Evolutionary conservation across 2,797 vertebrate species (phyloP).

Genomic region (Enteromius treurensis): DNA sequence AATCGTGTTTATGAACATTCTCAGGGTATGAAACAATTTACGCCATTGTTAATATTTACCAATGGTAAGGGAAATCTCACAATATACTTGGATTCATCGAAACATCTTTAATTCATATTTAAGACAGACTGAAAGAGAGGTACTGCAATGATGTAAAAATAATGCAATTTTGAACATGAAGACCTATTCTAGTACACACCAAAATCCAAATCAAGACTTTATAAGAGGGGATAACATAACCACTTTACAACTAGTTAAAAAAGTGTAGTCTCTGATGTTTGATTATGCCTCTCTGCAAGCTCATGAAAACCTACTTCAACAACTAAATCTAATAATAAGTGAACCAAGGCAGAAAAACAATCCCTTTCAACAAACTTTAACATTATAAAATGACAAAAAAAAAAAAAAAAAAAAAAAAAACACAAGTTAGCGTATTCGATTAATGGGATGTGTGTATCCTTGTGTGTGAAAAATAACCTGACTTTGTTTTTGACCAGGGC

Average conservation of each 20-base stretch:
- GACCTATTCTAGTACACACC: not conserved
- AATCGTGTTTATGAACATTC: too few species aligned
- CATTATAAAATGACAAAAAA: constrained; percentile 51
- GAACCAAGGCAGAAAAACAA: not conserved
- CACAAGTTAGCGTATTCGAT: constrained; percentile 52
- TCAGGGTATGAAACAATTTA: too few species aligned
- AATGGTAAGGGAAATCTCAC: too few species aligned
- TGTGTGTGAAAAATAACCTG: constrained; percentile 57
- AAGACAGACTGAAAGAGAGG: too few species aligned
- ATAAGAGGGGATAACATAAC: too few species aligned
- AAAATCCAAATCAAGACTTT: not conserved
- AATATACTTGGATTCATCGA: too few species aligned
- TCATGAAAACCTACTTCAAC: not conserved
- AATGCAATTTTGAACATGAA: too few species aligned
- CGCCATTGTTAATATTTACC: too few species aligned
- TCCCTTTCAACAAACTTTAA: not conserved
- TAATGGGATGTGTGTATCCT: constrained; percentile 44
- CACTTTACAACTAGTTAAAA: not conserved
- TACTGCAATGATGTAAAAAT: too few species aligned
- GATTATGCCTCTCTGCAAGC: not conserved
- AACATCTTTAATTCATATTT: too few species aligned
- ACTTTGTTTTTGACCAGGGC: constrained; percentile 60
- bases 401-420: constrained; percentile 57
- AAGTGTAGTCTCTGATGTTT: not conserved
- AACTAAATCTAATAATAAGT: not conserved